phyloP scores from a whole-genome alignment of 2,888 invertebrate species.

The Tipula helvola region DNA sequence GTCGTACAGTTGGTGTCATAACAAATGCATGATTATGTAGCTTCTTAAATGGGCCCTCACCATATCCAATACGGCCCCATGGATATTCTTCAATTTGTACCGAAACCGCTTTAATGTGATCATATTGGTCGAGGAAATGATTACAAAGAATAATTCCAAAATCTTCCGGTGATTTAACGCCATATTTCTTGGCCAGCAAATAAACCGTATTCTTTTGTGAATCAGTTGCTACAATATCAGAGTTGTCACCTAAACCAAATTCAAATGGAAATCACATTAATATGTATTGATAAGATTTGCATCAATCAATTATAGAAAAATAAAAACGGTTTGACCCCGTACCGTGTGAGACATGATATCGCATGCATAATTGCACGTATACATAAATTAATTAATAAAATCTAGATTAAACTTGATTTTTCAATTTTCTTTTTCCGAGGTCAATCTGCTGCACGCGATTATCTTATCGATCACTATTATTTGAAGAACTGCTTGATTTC shows the following conservation, averaged over 20 bases:
- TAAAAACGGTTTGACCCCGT: not conserved
- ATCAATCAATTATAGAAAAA: not conserved
- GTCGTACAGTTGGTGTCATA: conserved; percentile 50
- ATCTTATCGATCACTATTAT: no score
- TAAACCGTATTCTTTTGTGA: conserved; percentile 76
- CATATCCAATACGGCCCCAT: conserved; percentile 53
- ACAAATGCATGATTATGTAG: conserved; percentile 68
- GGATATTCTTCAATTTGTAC: conserved; percentile 62
- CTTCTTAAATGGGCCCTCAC: conserved; percentile 34
- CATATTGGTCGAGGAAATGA: conserved; percentile 62
- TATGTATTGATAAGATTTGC: not conserved
- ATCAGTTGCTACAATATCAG: conserved; percentile 68
- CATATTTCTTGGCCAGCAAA: conserved; percentile 62
- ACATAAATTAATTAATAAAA: no score
- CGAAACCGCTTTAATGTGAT: conserved; percentile 57
- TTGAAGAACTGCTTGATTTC: no score
- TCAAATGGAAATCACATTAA: not conserved
- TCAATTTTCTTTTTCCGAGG: no score
- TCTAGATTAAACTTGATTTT: no score
- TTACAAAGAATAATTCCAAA: conserved; percentile 60
- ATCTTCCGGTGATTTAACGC: conserved; percentile 62
- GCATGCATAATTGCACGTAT: not conserved
- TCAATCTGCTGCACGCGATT: no score
- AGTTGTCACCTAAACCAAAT: conserved; percentile 46
- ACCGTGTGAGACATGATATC: not conserved